Conservation (phyloP, 2,888 invertebrate genomes). For the Caprella mutica region DNA sequence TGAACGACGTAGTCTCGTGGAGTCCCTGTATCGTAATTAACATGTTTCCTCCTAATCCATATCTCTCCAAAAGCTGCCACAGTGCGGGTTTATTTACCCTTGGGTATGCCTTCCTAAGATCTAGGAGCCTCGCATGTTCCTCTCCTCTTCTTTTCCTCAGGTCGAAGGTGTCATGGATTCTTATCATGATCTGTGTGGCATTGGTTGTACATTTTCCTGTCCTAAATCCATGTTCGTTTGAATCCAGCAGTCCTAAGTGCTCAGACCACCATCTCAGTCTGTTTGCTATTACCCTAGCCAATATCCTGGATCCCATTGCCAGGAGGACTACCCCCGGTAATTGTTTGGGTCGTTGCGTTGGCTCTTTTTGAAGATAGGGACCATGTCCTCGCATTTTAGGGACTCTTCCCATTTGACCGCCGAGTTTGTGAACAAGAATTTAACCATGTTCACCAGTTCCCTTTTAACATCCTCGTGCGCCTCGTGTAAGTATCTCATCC, state of each 20-base stretch:
- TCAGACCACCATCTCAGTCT: neutral
- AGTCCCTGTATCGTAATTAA: no score
- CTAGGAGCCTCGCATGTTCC: neutral
- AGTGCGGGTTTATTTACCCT: no score
- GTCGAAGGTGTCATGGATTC: neutral
- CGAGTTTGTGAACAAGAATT: neutral
- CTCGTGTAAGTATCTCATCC: neutral
- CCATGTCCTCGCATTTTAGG: neutral
- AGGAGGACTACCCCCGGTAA: neutral
- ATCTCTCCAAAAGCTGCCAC: no score
- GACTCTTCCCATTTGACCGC: neutral
- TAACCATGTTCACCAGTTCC: neutral
- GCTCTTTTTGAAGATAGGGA: neutral
- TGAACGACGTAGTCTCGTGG: no score
- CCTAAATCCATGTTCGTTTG: neutral
- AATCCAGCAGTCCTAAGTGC: neutral
- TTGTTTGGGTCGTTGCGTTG: neutral
- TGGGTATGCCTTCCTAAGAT: neutral
- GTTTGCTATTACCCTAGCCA: neutral
- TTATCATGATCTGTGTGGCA: neutral
- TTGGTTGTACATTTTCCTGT: neutral
- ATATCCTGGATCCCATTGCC: neutral
- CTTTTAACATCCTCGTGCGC: neutral
- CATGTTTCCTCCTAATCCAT: no score
- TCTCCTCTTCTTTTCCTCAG: neutral